A percentile compares a stretch with the other conserved stretches of the same genome.
Conservation (phyloP, 2,888 invertebrate species). For the Amorpha juglandis region DNA sequence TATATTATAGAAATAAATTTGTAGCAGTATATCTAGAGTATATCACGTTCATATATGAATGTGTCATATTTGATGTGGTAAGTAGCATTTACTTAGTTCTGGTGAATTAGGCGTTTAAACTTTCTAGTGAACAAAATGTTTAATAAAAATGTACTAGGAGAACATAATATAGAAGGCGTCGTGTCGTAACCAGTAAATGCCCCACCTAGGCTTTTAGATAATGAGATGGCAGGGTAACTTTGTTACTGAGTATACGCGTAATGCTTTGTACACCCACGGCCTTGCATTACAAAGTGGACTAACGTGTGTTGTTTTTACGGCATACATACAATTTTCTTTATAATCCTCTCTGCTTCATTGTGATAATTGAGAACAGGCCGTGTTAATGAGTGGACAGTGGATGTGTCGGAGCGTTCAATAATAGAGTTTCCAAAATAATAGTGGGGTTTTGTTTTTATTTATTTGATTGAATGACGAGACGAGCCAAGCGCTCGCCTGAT, state of each 20-base stretch:
- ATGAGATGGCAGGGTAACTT: constrained; percentile 36
- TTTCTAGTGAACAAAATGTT: background rate
- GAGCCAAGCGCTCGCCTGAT: too few species aligned
- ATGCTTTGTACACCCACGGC: constrained; percentile 13
- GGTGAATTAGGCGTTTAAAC: too few species aligned
- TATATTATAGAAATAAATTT: too few species aligned
- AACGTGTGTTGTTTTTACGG: constrained; percentile 27
- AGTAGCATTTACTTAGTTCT: too few species aligned
- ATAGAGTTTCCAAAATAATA: background rate
- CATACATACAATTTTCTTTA: constrained; percentile 1
- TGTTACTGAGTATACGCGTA: constrained; percentile 9
- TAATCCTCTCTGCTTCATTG: background rate
- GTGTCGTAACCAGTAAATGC: constrained; percentile 13
- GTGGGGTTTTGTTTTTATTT: too few species aligned
- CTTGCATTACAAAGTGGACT: constrained; percentile 32
- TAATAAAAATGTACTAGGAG: background rate
- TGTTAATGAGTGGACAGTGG: background rate
- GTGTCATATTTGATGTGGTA: too few species aligned
- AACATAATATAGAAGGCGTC: background rate
- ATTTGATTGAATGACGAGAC: too few species aligned
- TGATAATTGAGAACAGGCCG: background rate
- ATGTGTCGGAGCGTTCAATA: too few species aligned
- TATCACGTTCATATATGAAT: too few species aligned
- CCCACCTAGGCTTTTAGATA: constrained; percentile 35
- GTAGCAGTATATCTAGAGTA: too few species aligned